These are phyloP conservation scores for Campylomormyrus tamandua DNA, from an alignment of 2,113 vertebrate genomes.

Conservation along the genomic window DNA sequence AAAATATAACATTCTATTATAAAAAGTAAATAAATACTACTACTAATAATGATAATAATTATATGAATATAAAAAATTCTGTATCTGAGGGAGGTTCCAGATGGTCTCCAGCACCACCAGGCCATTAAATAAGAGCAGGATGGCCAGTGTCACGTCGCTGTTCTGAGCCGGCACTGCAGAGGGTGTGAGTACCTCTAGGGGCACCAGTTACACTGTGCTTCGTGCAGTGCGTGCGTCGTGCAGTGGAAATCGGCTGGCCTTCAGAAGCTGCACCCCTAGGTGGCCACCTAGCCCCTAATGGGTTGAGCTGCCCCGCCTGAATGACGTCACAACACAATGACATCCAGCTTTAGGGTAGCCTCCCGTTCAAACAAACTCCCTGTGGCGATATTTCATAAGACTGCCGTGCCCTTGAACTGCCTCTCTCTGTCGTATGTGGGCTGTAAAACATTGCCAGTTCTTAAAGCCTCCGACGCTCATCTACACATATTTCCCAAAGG, in stretches of 20 bases:
- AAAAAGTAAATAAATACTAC: neutral
- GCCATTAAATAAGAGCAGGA: constrained; percentile 23
- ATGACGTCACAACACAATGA: neutral
- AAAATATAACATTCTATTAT: neutral
- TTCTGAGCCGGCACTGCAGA: neutral
- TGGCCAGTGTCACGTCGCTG: no score
- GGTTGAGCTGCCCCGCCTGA: neutral
- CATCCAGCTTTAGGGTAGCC: neutral
- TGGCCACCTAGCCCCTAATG: neutral
- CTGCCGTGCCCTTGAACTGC: neutral
- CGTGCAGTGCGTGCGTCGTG: neutral
- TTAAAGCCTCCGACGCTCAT: neutral
- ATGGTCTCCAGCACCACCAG: constrained; percentile 46
- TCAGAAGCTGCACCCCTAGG: neutral
- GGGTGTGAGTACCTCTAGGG: neutral
- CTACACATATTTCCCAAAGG: neutral
- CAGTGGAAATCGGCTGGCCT: neutral
- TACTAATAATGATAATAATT: neutral
- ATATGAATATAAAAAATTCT: neutral
- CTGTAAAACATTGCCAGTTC: neutral
- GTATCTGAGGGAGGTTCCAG: constrained; percentile 45
- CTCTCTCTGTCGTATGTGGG: neutral
- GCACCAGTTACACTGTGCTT: neutral
- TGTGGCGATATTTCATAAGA: neutral
- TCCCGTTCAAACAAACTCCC: neutral